A percentile compares a stretch with the other conserved stretches of the same genome.
Conservation (phyloP, 2,113 vertebrate species). For the Psammodynastes pulverulentus region DNA sequence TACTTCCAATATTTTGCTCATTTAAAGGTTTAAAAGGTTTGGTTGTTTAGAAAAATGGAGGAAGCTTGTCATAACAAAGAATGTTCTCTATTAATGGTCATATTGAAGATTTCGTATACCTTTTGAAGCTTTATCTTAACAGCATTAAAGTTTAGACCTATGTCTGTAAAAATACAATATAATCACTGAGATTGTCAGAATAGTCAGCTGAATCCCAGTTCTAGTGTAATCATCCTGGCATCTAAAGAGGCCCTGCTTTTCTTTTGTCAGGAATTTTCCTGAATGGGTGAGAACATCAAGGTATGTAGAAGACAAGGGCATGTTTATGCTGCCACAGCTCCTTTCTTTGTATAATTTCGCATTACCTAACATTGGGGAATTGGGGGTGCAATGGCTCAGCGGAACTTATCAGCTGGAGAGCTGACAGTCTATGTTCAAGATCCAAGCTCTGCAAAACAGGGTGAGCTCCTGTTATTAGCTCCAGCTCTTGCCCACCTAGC, state of each 20-base stretch:
- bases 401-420: background rate
- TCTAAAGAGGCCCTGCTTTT: background rate
- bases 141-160: background rate
- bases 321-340: background rate
- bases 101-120: too few relatives aligned
- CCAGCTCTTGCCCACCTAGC: background rate
- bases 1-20: background rate
- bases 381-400: background rate
- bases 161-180: background rate
- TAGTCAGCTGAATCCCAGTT: background rate
- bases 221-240: background rate
- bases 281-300: background rate
- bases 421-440: background rate
- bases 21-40: background rate
- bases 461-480: background rate
- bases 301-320: background rate
- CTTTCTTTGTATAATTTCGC: background rate
- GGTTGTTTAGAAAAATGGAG: background rate
- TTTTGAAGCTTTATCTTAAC: background rate
- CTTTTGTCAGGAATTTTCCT: background rate
- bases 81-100: too few relatives aligned
- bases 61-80: background rate
- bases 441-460: background rate
- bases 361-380: background rate
- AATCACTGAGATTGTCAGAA: background rate